phyloP scores from a whole-genome alignment of 2,113 vertebrate species.

The Osmerus eperlanus region DNA sequence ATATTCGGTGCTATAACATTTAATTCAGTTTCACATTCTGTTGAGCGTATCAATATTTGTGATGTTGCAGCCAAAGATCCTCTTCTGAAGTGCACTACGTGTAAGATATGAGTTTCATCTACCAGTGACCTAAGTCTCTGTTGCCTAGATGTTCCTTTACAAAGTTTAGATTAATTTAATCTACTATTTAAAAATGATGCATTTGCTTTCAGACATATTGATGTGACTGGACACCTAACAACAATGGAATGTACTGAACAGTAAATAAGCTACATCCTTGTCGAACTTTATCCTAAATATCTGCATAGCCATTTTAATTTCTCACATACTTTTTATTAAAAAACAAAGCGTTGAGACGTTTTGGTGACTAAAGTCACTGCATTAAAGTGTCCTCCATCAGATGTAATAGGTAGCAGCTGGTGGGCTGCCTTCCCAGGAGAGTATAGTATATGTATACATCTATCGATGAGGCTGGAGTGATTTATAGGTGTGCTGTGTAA shows the following conservation, averaged over 20 bases:
- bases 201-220: not conserved
- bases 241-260: not conserved
- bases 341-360: not conserved
- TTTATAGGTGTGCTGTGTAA: constrained; percentile 34
- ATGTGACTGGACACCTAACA: not conserved
- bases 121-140: not conserved
- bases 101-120: no score
- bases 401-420: constrained; percentile 3
- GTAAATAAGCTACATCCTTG: not conserved
- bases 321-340: not conserved
- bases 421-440: constrained; percentile 13
- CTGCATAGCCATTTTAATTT: not conserved
- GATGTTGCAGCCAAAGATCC: constrained; percentile 17
- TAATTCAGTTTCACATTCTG: constrained; percentile 37
- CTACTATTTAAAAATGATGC: no score
- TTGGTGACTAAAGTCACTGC: not conserved
- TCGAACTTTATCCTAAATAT: not conserved
- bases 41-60: constrained; percentile 38
- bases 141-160: not conserved
- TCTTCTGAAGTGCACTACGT: constrained; percentile 16
- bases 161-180: no score
- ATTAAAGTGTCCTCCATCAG: not conserved
- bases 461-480: constrained; percentile 52
- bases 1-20: constrained; percentile 29
- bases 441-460: constrained; percentile 41